These are phyloP conservation scores for Silurus meridionalis DNA, from an alignment of 2,113 vertebrate species.

Conservation along the genomic window DNA sequence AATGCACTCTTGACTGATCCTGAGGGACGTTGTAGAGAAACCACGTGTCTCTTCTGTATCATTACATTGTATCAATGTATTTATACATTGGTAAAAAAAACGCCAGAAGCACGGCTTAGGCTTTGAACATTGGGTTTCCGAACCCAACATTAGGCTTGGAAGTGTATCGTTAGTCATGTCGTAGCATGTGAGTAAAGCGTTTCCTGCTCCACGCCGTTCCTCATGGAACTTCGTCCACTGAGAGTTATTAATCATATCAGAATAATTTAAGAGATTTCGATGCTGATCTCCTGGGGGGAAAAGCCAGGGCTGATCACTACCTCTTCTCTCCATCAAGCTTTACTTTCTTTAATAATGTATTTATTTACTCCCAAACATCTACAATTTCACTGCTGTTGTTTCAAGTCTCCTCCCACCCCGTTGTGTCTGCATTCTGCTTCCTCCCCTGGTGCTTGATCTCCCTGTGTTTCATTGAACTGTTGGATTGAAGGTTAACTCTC, in stretches of 20 bases:
- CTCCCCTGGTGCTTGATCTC: constrained; percentile 11
- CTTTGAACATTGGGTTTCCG: no score
- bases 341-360: neutral
- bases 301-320: neutral
- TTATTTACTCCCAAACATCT: neutral
- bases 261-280: constrained; percentile 32
- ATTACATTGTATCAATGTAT: no score
- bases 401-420: no score
- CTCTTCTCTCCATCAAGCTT: neutral
- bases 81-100: neutral
- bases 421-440: constrained; percentile 17
- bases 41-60: neutral
- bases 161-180: neutral
- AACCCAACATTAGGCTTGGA: no score
- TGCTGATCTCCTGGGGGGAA: neutral
- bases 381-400: neutral
- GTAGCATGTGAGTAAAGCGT: neutral
- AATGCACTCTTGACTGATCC: neutral
- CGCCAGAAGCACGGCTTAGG: no score
- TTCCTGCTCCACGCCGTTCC: neutral
- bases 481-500: constrained; percentile 31
- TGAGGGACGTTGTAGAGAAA: neutral
- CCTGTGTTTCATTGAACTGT: neutral
- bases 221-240: constrained; percentile 13
- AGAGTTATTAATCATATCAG: constrained; percentile 44